Evolutionary conservation across 2,888 invertebrate species (phyloP).

Genomic region (Notodonta ziczac): DNA sequence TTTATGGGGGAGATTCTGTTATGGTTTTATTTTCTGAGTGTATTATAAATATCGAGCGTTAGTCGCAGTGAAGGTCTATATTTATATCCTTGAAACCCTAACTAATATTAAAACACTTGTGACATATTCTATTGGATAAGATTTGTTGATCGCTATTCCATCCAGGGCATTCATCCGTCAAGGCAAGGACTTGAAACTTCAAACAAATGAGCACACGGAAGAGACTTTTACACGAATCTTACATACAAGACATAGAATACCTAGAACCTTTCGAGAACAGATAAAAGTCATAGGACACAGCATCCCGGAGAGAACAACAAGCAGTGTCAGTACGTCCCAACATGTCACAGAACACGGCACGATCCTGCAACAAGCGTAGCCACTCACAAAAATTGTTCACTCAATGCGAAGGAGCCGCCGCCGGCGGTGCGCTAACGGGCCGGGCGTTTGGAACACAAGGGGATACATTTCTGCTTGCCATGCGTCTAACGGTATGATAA

Average conservation of each 20-base stretch:
- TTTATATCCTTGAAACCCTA: no score
- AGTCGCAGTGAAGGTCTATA: no score
- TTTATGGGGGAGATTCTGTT: neutral
- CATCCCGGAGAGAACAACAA: neutral
- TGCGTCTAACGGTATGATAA: neutral
- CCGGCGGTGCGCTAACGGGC: neutral
- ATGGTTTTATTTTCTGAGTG: neutral
- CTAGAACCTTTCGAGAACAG: no score
- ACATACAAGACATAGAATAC: no score
- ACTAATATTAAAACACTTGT: no score
- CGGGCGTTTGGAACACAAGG: neutral
- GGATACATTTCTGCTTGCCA: neutral
- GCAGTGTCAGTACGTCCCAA: neutral
- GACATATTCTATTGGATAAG: no score
- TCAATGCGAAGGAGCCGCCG: conserved; percentile 20
- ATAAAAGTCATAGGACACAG: no score
- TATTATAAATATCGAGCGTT: neutral
- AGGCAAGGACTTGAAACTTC: no score
- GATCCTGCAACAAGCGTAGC: conserved; percentile 24
- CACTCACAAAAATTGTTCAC: conserved; percentile 35
- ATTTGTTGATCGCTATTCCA: no score
- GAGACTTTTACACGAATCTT: no score
- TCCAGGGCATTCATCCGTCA: no score
- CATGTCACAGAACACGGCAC: conserved; percentile 10
- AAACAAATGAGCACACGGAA: no score